Percentiles rank a stretch among this genome's conserved stretches.
Conservation (phyloP, 2,797 vertebrate species). For the Cheirogaleus major region DNA sequence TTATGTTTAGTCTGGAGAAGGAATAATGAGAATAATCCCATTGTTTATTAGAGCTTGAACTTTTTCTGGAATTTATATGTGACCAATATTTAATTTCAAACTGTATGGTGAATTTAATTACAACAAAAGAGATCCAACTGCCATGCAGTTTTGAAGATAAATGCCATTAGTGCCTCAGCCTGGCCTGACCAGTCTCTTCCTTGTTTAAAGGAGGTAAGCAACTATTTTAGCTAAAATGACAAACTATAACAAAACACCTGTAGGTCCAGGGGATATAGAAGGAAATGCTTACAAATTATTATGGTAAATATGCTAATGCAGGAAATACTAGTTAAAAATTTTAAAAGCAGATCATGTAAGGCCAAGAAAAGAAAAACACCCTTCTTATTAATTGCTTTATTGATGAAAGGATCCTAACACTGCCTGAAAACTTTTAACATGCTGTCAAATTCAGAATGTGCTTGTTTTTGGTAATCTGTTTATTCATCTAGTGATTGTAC, state of each 20-base stretch:
- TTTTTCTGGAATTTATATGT: constrained; percentile 48
- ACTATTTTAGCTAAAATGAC: not conserved
- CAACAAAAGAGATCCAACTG: not conserved
- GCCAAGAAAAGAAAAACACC: not conserved
- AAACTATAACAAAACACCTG: not conserved
- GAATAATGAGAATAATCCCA: constrained; percentile 18
- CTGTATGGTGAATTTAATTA: constrained; percentile 25
- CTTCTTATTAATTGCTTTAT: not conserved
- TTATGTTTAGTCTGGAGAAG: not conserved
- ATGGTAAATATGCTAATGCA: not conserved
- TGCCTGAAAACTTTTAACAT: constrained; percentile 19
- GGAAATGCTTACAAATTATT: constrained; percentile 30
- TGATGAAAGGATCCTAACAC: constrained; percentile 24
- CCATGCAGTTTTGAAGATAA: constrained; percentile 33
- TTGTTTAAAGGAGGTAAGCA: constrained; percentile 17
- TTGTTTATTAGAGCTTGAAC: constrained; percentile 28
- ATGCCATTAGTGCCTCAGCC: not conserved
- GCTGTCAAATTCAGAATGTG: constrained; percentile 15
- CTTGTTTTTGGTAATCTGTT: constrained; percentile 3
- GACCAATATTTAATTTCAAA: constrained; percentile 43
- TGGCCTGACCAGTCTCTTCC: not conserved
- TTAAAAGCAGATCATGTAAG: not conserved
- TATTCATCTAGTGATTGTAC: not conserved
- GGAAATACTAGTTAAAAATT: constrained; percentile 51
- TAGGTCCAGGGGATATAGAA: not conserved